Base-by-base conservation (phyloP, 2,797 vertebrate species). In the Onychomys torridus region DNA sequence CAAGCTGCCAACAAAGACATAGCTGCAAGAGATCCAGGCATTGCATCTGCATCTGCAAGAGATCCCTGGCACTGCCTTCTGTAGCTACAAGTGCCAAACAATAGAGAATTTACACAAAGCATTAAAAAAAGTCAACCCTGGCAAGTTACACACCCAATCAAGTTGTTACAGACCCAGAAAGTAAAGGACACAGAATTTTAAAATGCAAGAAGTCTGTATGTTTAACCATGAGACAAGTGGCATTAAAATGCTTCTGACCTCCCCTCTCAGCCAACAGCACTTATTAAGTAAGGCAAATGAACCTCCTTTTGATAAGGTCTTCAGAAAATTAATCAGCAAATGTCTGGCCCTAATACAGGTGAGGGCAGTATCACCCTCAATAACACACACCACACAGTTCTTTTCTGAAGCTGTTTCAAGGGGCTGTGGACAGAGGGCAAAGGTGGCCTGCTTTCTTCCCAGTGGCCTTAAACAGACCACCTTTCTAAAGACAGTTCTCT, bases 141-240 rank as follows among this genome's bases (percentile, higher is more conserved):
- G 99, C 98, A 98, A 98, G 98, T 95, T 98, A 98, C 98, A 99
- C 98, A 99, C 98, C 99, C 99, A 99, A 99, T 99, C 98, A 99
- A 98, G 98, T 99, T 99, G 99, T 98, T 98, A 99, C 99, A 99
- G 99, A 99, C 99, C 99, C 99, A 99, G 98, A 99, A 99, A 98
- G 98, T 98, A 98, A 98, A 98, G 98, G 99, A 99, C 99, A 99
- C 98, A 99, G 98, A 98, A 98, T 98, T 98, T 63, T 46, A 77
- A 57, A 63, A 63, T 29, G 40, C 9, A 76, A 10, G 40, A 37
- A 49, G 40, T 21, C 29, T 77, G 6, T 14, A 25, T 55, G 16
- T 69, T 87, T 61, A 73, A 55, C 21, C 32, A 19, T 29, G 57
- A 89, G 32, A 49, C 40, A 27, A 34, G 27, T 16, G 0, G 14